Evolutionary conservation across 2,113 vertebrate genomes (phyloP), one percentile per base, ranked within the genome.

Genomic region (Otolemur garnettii): DNA sequence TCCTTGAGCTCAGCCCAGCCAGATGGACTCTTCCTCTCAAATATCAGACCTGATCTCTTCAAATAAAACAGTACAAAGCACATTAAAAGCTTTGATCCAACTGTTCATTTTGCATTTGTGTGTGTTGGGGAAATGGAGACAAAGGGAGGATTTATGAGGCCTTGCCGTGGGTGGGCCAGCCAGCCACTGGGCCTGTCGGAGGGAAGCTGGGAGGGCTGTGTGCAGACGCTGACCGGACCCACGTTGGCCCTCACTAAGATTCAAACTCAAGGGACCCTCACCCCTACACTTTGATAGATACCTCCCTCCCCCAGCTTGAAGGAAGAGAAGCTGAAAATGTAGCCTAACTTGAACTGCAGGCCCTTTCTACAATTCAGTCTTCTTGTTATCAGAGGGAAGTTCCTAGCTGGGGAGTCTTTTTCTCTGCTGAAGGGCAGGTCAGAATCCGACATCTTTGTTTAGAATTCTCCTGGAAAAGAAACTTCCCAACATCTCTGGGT

Each of bases 31-130:
- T 95, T 96, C 96, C 96, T 96, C 97, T 96, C 92, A 93, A 96
- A 96, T 97, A 97, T 97, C 97, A 97, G 94, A 97, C 96, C 96
- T 97, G 97, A 97, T 97, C 97, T 97, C 96, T 97, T 97, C 97
- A 97, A 97, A 97, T 97, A 97, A 97, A 96, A 98, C 93, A 95
- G 97, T 74, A 97, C 96, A 97, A 96, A 96, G 97, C 96, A 96
- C 96, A 92, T 97, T 97, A 95, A 97, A 97, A 94, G 97, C 97
- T 97, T 97, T 97, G 97, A 96, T 97, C 96, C 95, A 87, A 96
- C 80, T 97, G 96, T 97, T 96, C 96, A 96, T 96, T 98, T 96
- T 97, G 96, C 83, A 94, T 97, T 95, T 97, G 96, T 97, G 96
- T 97, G 96, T 96, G 86, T 93, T 95, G 94, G 81, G 96, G 94